A percentile compares a stretch with the other conserved stretches of the same genome.
Conservation (phyloP, 2,113 vertebrate species). For the Sialia sialis region DNA sequence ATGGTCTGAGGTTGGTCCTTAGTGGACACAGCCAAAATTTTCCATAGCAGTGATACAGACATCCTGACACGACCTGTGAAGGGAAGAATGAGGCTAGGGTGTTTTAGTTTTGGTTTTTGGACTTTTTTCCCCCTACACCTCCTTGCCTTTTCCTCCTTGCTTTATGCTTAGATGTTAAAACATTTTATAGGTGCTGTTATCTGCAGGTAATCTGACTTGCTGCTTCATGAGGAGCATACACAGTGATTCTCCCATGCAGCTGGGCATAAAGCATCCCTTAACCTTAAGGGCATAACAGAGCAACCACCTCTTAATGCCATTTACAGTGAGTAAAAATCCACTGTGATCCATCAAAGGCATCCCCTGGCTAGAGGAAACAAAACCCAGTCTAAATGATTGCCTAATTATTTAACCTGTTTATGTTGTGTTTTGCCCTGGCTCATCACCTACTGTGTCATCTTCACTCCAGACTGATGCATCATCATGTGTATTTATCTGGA, state of each 20-base stretch:
- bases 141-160: background rate
- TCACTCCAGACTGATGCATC: background rate
- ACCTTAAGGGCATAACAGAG: background rate
- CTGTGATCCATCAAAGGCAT: background rate
- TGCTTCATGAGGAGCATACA: background rate
- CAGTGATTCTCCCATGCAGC: background rate
- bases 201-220: background rate
- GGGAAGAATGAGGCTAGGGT: background rate
- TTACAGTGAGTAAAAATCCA: background rate
- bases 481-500: background rate
- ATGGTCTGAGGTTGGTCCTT: background rate
- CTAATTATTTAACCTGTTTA: background rate
- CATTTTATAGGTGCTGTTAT: background rate
- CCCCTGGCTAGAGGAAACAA: background rate
- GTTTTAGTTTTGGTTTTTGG: background rate
- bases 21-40: background rate
- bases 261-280: background rate
- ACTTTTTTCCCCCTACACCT: fast-evolving
- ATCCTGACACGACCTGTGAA: background rate
- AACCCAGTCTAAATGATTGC: background rate
- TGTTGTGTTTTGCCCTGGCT: background rate
- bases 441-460: background rate
- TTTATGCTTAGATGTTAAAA: background rate
- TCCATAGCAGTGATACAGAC: background rate
- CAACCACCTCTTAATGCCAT: background rate